Evolutionary conservation across 2,113 vertebrate genomes (phyloP).

Genomic region (Cairina moschata): DNA sequence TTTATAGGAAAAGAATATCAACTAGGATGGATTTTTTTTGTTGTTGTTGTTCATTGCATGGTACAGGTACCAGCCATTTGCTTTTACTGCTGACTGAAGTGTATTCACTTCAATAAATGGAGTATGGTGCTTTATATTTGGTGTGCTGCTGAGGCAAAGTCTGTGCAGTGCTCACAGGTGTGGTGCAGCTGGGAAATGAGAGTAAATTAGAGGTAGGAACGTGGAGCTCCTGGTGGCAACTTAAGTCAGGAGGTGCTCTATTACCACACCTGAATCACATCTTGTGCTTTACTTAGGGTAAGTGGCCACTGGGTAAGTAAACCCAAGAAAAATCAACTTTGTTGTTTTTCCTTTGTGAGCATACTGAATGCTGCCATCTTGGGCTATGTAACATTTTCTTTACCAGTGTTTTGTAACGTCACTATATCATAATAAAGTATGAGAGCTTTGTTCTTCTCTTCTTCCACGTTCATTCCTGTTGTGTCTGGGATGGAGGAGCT

Average conservation of each 20-base stretch:
- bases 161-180: neutral
- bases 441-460: neutral
- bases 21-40: neutral
- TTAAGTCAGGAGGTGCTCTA: neutral
- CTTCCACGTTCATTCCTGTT: neutral
- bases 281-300: neutral
- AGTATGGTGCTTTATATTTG: neutral
- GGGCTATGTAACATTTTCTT: neutral
- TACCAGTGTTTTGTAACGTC: neutral
- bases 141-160: neutral
- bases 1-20: neutral
- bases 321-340: rapidly evolving
- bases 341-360: neutral
- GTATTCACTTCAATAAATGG: neutral
- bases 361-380: neutral
- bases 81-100: neutral
- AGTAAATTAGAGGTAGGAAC: neutral
- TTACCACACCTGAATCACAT: rapidly evolving
- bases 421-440: neutral
- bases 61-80: neutral
- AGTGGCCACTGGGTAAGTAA: neutral
- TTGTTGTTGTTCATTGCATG: neutral
- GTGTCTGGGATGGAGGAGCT: neutral
- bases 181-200: neutral
- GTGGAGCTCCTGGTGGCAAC: neutral